phyloP scores from a whole-genome alignment of 2,888 invertebrate species.

The Brenthis hecate region DNA sequence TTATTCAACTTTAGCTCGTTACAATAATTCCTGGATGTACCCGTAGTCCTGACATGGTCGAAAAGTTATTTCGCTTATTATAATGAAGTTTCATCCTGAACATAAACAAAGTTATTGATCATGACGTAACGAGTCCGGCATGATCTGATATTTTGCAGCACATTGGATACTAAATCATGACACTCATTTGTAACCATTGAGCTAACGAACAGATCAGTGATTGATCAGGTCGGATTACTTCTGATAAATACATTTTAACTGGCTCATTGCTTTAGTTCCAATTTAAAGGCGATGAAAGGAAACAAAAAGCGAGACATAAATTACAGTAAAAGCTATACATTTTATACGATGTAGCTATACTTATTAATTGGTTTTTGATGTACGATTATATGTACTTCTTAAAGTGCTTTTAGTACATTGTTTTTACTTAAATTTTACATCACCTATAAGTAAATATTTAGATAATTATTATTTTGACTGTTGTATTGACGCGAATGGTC shows the following conservation, averaged over 20 bases:
- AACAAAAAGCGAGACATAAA: background rate
- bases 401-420: no score
- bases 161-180: constrained; percentile 66
- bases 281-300: constrained; percentile 20
- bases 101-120: constrained; percentile 58
- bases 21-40: constrained; percentile 35
- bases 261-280: constrained; percentile 41
- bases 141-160: constrained; percentile 61
- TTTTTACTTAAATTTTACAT: no score
- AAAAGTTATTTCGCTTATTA: constrained; percentile 41
- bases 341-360: no score
- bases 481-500: no score
- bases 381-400: no score
- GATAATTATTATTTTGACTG: no score
- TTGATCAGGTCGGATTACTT: constrained; percentile 57
- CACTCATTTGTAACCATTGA: constrained; percentile 73
- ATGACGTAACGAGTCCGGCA: constrained; percentile 55
- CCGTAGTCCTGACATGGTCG: constrained; percentile 27
- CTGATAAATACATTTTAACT: constrained; percentile 49
- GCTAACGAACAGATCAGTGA: constrained; percentile 67
- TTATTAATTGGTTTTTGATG: no score
- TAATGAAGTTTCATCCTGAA: constrained; percentile 46
- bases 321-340: no score
- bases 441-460: no score
- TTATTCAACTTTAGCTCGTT: constrained; percentile 34